These are phyloP conservation scores for Merluccius polli DNA, from an alignment of 2,797 vertebrate species.

Conservation along the genomic window DNA sequence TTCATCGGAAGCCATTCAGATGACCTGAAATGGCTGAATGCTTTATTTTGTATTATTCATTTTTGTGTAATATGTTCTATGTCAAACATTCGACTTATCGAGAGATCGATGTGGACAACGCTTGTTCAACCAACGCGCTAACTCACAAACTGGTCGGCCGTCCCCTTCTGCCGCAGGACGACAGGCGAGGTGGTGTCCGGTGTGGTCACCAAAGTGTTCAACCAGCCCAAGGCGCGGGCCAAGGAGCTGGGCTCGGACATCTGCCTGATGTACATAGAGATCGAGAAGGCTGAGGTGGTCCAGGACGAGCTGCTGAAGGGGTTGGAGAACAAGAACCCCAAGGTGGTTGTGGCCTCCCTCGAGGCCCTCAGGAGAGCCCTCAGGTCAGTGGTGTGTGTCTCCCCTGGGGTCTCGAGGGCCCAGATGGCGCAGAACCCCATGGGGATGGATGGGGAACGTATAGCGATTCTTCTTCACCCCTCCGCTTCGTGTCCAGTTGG, in stretches of 20 bases:
- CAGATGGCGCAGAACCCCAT: background rate
- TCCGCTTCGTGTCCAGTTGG: background rate
- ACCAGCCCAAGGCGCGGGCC: slow-evolving; percentile 96
- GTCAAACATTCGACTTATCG: background rate
- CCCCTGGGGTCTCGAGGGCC: background rate
- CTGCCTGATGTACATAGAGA: slow-evolving; percentile 95
- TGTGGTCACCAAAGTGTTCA: slow-evolving; percentile 97
- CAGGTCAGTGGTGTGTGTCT: slow-evolving; percentile 76
- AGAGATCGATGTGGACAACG: background rate
- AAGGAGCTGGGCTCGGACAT: slow-evolving; percentile 94
- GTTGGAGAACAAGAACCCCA: slow-evolving; percentile 96
- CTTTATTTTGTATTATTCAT: background rate
- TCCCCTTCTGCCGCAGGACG: slow-evolving; percentile 75
- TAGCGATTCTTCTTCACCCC: background rate
- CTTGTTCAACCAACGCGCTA: background rate
- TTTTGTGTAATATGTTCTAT: background rate
- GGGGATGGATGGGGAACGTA: background rate
- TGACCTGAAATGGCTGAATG: background rate
- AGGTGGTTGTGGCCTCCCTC: slow-evolving; percentile 89
- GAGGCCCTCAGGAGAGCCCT: slow-evolving; percentile 88
- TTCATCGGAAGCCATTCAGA: background rate
- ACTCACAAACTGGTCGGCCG: background rate
- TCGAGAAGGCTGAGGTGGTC: slow-evolving; percentile 90
- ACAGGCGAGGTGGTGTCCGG: slow-evolving; percentile 93
- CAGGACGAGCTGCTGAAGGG: slow-evolving; percentile 96